Conservation (phyloP, 2,888 invertebrate genomes). For the Uropetala carovei region DNA sequence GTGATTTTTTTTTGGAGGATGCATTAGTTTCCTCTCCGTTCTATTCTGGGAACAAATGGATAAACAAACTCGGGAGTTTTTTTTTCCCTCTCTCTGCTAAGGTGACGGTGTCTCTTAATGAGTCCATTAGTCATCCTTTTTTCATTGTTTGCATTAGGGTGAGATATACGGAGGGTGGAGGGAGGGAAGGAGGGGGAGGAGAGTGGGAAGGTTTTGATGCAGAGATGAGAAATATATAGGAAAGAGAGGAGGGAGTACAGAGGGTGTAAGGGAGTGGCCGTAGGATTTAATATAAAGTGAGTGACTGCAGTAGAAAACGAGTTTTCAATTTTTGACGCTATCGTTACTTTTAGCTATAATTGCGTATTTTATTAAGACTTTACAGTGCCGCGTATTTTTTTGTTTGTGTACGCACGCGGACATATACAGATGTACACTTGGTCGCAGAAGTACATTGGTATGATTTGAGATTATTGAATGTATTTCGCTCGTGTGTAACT, state of each 20-base stretch:
- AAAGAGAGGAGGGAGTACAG: background rate
- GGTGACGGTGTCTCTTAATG: constrained; percentile 50
- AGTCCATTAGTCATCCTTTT: constrained; percentile 54
- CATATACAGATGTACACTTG: no score
- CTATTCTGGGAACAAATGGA: constrained; percentile 38
- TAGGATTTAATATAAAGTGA: no score
- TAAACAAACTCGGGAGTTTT: constrained; percentile 10
- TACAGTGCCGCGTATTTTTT: no score
- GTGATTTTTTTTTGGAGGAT: no score
- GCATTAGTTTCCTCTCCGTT: background rate
- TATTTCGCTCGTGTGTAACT: no score
- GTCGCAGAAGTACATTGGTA: no score
- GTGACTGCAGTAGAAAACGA: no score
- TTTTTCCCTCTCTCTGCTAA: background rate
- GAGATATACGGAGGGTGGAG: background rate
- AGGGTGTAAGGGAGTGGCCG: background rate
- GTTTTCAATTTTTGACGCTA: no score
- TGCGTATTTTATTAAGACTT: no score
- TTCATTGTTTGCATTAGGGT: constrained; percentile 50
- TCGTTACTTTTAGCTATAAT: no score
- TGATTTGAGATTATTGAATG: no score
- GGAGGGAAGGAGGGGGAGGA: background rate
- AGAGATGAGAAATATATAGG: background rate
- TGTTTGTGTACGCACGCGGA: no score
- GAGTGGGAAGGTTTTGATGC: background rate